phyloP scores from a whole-genome alignment of 2,113 vertebrate genomes.

The Larimichthys crocea region DNA sequence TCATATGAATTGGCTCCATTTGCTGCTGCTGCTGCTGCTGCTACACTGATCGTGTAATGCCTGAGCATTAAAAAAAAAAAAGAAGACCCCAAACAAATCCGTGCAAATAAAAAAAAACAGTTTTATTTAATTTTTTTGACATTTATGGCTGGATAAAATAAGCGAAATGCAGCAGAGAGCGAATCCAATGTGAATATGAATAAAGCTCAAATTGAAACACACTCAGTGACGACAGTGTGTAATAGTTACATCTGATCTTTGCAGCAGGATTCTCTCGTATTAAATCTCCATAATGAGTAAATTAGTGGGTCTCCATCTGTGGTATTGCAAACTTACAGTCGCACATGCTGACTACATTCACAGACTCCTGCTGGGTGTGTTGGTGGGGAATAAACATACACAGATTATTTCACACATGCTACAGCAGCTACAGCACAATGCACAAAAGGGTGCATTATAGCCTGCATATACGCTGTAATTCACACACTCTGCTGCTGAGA shows the following conservation, averaged over 20 bases:
- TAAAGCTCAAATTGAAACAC: conserved; percentile 27
- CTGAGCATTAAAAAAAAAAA: conserved; percentile 39
- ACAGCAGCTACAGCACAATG: conserved; percentile 39
- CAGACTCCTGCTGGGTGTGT: conserved; percentile 73
- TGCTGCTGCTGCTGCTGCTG: conserved; percentile 60
- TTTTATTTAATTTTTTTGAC: conserved; percentile 15
- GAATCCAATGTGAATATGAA: conserved; percentile 37
- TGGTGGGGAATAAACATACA: conserved; percentile 75
- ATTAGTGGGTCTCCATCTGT: conserved; percentile 79
- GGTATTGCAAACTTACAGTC: conserved; percentile 72
- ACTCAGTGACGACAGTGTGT: background rate
- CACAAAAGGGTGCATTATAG: conserved; percentile 59
- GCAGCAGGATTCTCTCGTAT: conserved; percentile 56
- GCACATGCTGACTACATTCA: conserved; percentile 72
- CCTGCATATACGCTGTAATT: conserved; percentile 48
- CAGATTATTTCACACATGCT: conserved; percentile 63
- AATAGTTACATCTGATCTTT: conserved; percentile 51
- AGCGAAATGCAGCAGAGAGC: conserved; percentile 28
- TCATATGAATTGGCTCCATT: conserved; percentile 61
- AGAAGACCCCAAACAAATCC: conserved; percentile 14
- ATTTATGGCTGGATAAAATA: conserved; percentile 32
- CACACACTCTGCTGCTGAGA: conserved; percentile 54
- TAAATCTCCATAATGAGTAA: conserved; percentile 76
- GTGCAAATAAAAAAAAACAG: conserved; percentile 17
- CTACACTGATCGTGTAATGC: conserved; percentile 39